phyloP scores from a whole-genome alignment of 2,888 invertebrate species.

The Agriopis aurantiaria region DNA sequence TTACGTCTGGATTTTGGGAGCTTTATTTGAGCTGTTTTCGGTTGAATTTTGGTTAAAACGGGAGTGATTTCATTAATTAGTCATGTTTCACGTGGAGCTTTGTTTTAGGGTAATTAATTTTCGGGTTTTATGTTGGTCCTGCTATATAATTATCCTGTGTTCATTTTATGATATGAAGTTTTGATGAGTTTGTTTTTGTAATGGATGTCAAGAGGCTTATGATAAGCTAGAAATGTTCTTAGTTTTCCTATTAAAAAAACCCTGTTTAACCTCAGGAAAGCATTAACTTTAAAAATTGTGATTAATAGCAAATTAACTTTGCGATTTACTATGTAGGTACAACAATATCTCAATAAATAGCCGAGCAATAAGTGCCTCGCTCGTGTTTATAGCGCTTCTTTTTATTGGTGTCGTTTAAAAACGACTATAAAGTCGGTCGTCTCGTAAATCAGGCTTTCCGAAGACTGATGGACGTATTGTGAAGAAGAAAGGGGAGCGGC shows the following conservation, averaged over 20 bases:
- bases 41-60: slow-evolving; percentile 66
- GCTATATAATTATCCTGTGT: slow-evolving; percentile 12
- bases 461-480: slow-evolving; percentile 57
- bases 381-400: slow-evolving; percentile 74
- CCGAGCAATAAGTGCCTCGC: slow-evolving; percentile 61
- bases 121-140: slow-evolving; percentile 41
- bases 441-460: slow-evolving; percentile 76
- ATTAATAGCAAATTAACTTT: background rate
- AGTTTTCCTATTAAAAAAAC: background rate
- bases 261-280: background rate
- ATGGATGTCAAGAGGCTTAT: background rate
- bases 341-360: slow-evolving; percentile 58
- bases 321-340: slow-evolving; percentile 15
- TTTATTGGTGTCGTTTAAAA: slow-evolving; percentile 81
- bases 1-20: slow-evolving; percentile 63
- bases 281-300: background rate
- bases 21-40: slow-evolving; percentile 74
- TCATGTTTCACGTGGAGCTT: slow-evolving; percentile 55
- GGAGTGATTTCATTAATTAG: slow-evolving; percentile 65
- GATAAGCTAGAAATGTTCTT: background rate
- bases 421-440: slow-evolving; percentile 72
- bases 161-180: background rate
- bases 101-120: slow-evolving; percentile 51
- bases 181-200: background rate
- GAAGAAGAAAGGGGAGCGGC: slow-evolving; percentile 46